A percentile compares a stretch with the other conserved stretches of the same genome.
Conservation (phyloP, 2,113 vertebrate genomes). For the Sakesphorus luctuosus region DNA sequence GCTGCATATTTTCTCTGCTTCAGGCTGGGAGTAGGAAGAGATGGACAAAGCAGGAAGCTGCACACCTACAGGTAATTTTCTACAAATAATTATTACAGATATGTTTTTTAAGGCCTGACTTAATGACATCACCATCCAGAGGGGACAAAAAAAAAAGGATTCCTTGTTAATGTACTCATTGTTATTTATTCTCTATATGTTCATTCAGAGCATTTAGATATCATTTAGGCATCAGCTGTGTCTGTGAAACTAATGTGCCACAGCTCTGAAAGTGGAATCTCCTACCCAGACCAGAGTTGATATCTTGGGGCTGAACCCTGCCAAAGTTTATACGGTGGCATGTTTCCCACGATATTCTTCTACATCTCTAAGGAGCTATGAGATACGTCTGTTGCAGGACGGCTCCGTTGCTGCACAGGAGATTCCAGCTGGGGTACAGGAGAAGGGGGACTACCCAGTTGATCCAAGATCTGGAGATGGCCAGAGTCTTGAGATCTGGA, state of each 20-base stretch:
- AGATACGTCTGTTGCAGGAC: background rate
- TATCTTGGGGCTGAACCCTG: background rate
- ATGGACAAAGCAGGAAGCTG: background rate
- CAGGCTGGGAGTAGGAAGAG: background rate
- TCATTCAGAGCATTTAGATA: background rate
- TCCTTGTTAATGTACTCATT: background rate
- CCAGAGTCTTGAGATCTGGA: background rate
- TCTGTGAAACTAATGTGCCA: background rate
- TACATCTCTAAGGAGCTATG: background rate
- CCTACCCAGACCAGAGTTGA: background rate
- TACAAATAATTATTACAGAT: background rate
- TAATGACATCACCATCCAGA: background rate
- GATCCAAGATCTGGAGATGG: background rate
- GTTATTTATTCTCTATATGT: background rate
- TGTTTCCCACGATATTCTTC: background rate
- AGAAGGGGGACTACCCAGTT: background rate
- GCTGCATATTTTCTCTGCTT: rapidly evolving
- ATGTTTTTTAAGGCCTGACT: background rate
- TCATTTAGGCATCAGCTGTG: background rate
- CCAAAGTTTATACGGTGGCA: background rate
- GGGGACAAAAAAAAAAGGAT: background rate
- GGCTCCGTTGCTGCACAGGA: background rate
- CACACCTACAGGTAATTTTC: background rate
- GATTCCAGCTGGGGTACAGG: background rate
- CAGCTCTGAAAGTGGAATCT: background rate